Evolutionary conservation across 2,113 vertebrate species (phyloP).

Genomic region (Apistogramma diplotaenia): DNA sequence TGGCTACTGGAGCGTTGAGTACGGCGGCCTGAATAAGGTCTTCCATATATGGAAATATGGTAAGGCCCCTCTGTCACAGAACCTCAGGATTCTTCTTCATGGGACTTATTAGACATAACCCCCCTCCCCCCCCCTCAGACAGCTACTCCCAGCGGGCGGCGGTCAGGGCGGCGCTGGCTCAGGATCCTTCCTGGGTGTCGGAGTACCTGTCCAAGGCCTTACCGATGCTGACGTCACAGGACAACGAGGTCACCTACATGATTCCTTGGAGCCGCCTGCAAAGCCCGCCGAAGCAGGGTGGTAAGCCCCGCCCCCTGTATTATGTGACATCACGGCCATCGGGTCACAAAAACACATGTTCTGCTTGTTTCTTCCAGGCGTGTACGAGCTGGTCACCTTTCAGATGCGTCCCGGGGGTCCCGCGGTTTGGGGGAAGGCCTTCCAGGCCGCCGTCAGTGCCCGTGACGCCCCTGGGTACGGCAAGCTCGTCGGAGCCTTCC

Average conservation of each 20-base stretch:
- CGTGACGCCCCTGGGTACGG: conserved; percentile 83
- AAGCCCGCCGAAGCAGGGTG: conserved; percentile 83
- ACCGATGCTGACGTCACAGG: conserved; percentile 80
- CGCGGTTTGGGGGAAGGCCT: conserved; percentile 82
- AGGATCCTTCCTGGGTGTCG: conserved; percentile 84
- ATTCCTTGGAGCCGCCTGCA: conserved; percentile 89
- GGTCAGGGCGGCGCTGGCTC: conserved; percentile 80
- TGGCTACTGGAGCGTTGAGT: conserved; percentile 88
- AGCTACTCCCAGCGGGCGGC: conserved; percentile 83
- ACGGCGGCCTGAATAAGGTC: conserved; percentile 87
- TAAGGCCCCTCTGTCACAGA: conserved; percentile 29
- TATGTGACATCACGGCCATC: not conserved
- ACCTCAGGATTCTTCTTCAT: not conserved
- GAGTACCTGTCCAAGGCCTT: conserved; percentile 79
- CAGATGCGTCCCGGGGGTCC: conserved; percentile 90
- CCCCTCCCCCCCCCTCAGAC: conserved; percentile 67
- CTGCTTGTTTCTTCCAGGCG: conserved; percentile 73
- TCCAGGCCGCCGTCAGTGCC: conserved; percentile 77
- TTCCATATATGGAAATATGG: conserved; percentile 93
- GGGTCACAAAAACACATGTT: not conserved
- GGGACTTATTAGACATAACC: not conserved
- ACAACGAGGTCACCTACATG: conserved; percentile 85
- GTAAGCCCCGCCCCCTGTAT: conserved; percentile 49
- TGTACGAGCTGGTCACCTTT: conserved; percentile 87
- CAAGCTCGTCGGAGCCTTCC: conserved; percentile 85